A percentile compares a stretch with the other conserved stretches of the same genome.
Evolutionary conservation across 92 coral and sea anemone genomes (phyloP).

Genomic region (Bergia sp.): DNA sequence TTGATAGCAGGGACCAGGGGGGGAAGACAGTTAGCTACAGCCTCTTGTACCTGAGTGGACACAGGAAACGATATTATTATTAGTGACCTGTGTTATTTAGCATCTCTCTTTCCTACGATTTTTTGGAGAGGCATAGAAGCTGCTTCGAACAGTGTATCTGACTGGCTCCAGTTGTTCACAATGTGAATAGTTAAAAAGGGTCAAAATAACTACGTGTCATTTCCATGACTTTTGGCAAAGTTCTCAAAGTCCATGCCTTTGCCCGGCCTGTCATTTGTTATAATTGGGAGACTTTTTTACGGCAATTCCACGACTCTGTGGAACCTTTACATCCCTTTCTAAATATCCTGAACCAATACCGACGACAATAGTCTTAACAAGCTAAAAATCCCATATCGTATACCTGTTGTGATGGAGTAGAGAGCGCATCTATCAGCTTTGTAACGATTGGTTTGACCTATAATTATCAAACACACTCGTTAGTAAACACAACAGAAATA

Average conservation of each 20-base stretch:
- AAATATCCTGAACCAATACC: no score
- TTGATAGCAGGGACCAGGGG: slow-evolving; percentile 98
- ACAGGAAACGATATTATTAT: not conserved
- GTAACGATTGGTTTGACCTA: slow-evolving; percentile 94
- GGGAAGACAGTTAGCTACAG: slow-evolving; percentile 96
- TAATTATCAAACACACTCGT: not conserved
- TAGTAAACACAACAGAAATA: not conserved
- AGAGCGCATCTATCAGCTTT: slow-evolving; percentile 82
- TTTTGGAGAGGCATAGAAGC: not conserved
- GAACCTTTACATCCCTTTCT: no score
- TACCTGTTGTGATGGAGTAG: slow-evolving; percentile 98
- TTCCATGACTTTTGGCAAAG: no score
- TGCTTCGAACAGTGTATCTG: not conserved
- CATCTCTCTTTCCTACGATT: no score
- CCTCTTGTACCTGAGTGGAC: slow-evolving; percentile 87
- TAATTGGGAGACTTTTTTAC: no score
- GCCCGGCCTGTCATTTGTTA: no score
- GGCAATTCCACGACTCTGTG: no score
- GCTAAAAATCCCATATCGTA: not conserved
- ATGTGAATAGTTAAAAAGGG: no score
- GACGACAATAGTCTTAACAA: not conserved
- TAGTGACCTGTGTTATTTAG: not conserved
- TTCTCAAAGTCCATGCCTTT: no score
- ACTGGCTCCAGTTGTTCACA: no score
- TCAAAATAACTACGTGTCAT: not conserved